phyloP scores from a whole-genome alignment of 2,888 invertebrate species.

The Drosophila aldrichi region DNA sequence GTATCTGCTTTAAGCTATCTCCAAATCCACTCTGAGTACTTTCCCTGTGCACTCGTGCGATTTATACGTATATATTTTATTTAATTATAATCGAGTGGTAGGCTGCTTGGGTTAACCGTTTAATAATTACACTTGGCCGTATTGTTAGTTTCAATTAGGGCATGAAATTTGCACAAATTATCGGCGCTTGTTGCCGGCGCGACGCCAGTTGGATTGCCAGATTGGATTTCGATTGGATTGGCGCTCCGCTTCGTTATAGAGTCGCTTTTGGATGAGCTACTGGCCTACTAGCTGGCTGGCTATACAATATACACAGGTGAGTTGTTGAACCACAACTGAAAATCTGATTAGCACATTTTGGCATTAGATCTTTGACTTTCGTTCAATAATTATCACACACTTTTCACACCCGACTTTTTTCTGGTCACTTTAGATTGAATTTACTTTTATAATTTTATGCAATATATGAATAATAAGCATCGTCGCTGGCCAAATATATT shows the following conservation, averaged over 20 bases:
- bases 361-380: constrained; percentile 51
- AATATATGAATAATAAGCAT: constrained; percentile 4
- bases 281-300: constrained; percentile 16
- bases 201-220: constrained; percentile 64
- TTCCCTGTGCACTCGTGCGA: constrained; percentile 39
- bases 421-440: constrained; percentile 16
- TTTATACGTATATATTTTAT: constrained; percentile 3
- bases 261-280: constrained; percentile 16
- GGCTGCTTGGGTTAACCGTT: constrained; percentile 49
- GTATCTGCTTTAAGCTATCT: constrained; percentile 40
- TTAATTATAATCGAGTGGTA: constrained; percentile 37
- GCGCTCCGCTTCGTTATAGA: constrained; percentile 19
- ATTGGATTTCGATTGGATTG: constrained; percentile 49
- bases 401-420: constrained; percentile 81
- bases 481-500: constrained; percentile 2
- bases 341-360: constrained; percentile 80
- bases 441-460: constrained; percentile 8
- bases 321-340: constrained; percentile 72
- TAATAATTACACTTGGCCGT: constrained; percentile 71
- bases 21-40: constrained; percentile 42
- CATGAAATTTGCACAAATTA: constrained; percentile 78
- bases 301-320: constrained; percentile 28
- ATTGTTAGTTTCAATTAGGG: constrained; percentile 78
- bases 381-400: constrained; percentile 81
- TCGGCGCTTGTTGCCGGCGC: constrained; percentile 50